Conservation (phyloP, 2,888 invertebrate genomes). For the Patella caerulea region DNA sequence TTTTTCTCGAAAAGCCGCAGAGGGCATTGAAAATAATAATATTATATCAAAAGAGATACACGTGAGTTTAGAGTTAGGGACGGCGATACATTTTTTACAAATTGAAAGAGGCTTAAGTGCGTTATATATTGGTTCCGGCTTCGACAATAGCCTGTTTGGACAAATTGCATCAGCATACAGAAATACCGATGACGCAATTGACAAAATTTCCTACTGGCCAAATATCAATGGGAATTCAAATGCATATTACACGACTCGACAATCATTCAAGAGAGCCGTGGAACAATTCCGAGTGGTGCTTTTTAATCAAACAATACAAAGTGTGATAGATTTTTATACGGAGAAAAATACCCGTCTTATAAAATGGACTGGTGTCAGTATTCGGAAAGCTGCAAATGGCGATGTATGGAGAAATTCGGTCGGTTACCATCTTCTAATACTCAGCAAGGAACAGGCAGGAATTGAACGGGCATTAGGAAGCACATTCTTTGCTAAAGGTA, state of each 20-base stretch:
- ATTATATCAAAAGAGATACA: conserved; percentile 31
- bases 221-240: neutral
- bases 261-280: neutral
- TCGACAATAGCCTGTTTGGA: conserved; percentile 21
- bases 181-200: neutral
- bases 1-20: conserved; percentile 16
- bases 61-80: conserved; percentile 47
- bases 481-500: conserved; percentile 54
- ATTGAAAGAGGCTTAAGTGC: conserved; percentile 55
- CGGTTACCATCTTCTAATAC: conserved; percentile 52
- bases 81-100: conserved; percentile 50
- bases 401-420: conserved; percentile 47
- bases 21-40: conserved; percentile 16
- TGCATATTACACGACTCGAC: neutral
- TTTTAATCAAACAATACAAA: conserved; percentile 21
- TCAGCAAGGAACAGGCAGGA: conserved; percentile 56
- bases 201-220: neutral
- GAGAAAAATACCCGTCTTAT: conserved; percentile 43
- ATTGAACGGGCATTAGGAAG: conserved; percentile 57
- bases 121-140: conserved; percentile 48
- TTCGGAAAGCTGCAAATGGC: conserved; percentile 37
- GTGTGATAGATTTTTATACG: conserved; percentile 46
- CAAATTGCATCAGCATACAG: neutral
- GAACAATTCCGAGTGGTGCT: neutral
- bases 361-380: conserved; percentile 41